Evolutionary conservation across 2,113 vertebrate species (phyloP).

Genomic region (Gymnocephalus cernua): DNA sequence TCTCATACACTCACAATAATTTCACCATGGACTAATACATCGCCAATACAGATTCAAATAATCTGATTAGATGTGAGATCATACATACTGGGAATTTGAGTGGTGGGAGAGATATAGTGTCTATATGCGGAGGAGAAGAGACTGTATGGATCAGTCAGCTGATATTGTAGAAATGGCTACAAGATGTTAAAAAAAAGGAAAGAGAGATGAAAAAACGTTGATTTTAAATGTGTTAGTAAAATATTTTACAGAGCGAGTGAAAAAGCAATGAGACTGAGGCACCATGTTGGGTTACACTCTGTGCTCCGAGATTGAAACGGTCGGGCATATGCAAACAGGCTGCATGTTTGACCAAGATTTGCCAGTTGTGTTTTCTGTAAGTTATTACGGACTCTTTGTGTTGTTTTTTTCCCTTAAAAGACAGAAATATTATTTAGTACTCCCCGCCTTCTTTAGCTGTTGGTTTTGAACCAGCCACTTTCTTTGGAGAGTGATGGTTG

Average conservation of each 20-base stretch:
- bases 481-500: slow-evolving; percentile 42
- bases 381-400: slow-evolving; percentile 70
- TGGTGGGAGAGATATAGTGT: background rate
- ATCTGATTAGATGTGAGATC: slow-evolving; percentile 23
- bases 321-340: slow-evolving; percentile 79
- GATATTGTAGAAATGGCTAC: background rate
- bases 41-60: slow-evolving; percentile 3
- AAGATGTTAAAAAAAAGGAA: slow-evolving; percentile 21
- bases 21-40: slow-evolving; percentile 21
- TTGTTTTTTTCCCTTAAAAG: slow-evolving; percentile 68
- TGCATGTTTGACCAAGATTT: slow-evolving; percentile 76
- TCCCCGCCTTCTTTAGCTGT: slow-evolving; percentile 58
- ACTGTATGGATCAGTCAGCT: background rate
- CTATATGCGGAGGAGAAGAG: slow-evolving; percentile 3
- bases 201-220: slow-evolving; percentile 14
- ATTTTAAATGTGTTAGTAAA: slow-evolving; percentile 53
- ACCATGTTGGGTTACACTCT: slow-evolving; percentile 75
- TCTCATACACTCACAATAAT: background rate
- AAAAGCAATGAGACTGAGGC: slow-evolving; percentile 63
- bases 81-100: background rate
- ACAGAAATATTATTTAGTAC: slow-evolving; percentile 62
- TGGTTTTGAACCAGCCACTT: slow-evolving; percentile 60
- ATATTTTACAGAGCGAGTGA: slow-evolving; percentile 56
- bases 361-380: slow-evolving; percentile 71
- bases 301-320: slow-evolving; percentile 78